phyloP scores from a whole-genome alignment of 30 jellyfish, hydroid and myxozoan species.

The Aurelia coerulea region DNA sequence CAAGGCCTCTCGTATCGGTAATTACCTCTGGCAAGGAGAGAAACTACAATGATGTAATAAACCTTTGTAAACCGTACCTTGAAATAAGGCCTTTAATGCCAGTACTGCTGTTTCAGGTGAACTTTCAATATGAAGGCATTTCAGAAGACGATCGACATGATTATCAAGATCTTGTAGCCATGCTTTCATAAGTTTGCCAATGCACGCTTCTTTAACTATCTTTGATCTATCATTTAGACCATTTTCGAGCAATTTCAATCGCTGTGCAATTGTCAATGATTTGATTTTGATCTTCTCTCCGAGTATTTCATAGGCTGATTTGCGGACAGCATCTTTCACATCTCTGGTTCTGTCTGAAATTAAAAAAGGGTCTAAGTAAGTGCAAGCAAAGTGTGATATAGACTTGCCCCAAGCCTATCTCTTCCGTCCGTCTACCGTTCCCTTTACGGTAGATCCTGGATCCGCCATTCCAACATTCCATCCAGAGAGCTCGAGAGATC shows the following conservation, averaged over 20 bases:
- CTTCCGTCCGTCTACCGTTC: too few species aligned
- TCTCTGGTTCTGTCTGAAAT: conserved; percentile 84
- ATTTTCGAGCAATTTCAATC: conserved; percentile 64
- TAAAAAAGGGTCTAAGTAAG: not conserved
- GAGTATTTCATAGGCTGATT: conserved; percentile 77
- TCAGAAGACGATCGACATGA: conserved; percentile 56
- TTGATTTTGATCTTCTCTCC: conserved; percentile 82
- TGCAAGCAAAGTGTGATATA: too few species aligned
- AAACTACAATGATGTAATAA: too few species aligned
- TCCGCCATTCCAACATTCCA: too few species aligned
- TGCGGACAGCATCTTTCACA: conserved; percentile 83
- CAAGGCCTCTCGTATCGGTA: too few species aligned
- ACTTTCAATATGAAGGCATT: conserved; percentile 90
- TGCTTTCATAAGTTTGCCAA: conserved; percentile 59
- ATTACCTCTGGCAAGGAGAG: too few species aligned
- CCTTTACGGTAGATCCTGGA: too few species aligned
- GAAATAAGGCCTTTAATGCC: conserved; percentile 71
- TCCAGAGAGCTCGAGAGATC: too few species aligned
- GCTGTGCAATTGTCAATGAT: conserved; percentile 90
- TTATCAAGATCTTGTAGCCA: conserved; percentile 82
- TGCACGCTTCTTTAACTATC: conserved; percentile 78
- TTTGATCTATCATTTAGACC: conserved; percentile 91
- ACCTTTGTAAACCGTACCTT: conserved; percentile 54
- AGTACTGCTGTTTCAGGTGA: conserved; percentile 74
- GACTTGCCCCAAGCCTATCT: too few species aligned